A percentile compares a stretch with the other conserved stretches of the same genome.
Evolutionary conservation across 2,888 invertebrate genomes (phyloP).

Genomic region (Papilio elwesi): DNA sequence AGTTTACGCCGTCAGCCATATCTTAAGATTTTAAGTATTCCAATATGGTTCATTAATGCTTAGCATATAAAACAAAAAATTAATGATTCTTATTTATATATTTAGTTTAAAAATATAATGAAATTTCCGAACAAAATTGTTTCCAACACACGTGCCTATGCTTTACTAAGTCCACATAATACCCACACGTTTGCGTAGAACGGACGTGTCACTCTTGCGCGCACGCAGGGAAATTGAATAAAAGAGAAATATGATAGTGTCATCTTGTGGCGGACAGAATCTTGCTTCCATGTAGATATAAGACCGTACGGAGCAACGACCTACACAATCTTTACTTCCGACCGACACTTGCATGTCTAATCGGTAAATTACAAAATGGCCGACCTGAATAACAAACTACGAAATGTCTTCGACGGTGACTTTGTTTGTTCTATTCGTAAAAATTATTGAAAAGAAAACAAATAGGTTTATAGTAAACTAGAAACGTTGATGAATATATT

Average conservation of each 20-base stretch:
- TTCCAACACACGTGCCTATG: slow-evolving; percentile 4
- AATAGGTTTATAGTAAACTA: background rate
- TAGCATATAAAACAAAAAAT: too few relatives aligned
- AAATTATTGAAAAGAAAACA: slow-evolving; percentile 2
- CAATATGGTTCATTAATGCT: too few relatives aligned
- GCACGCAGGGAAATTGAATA: slow-evolving; percentile 71
- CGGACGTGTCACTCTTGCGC: slow-evolving; percentile 69
- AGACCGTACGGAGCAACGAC: slow-evolving; percentile 49
- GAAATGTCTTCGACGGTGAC: slow-evolving; percentile 43
- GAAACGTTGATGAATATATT: background rate
- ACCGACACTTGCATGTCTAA: slow-evolving; percentile 51
- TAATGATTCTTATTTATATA: too few relatives aligned
- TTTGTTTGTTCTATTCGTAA: background rate
- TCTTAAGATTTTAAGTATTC: too few relatives aligned
- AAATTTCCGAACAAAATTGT: background rate
- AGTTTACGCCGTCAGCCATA: too few relatives aligned
- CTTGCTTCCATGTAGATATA: slow-evolving; percentile 42
- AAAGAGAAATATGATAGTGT: slow-evolving; percentile 76
- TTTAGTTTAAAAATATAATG: background rate
- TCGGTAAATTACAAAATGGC: slow-evolving; percentile 53
- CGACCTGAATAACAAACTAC: slow-evolving; percentile 42
- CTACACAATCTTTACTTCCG: slow-evolving; percentile 50
- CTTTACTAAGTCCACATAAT: slow-evolving; percentile 44
- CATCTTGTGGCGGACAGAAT: slow-evolving; percentile 59
- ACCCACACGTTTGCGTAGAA: slow-evolving; percentile 59